Percentiles rank a stretch among this genome's conserved stretches.
phyloP scores from a whole-genome alignment of 2,113 vertebrate species.

The Uria lomvia region DNA sequence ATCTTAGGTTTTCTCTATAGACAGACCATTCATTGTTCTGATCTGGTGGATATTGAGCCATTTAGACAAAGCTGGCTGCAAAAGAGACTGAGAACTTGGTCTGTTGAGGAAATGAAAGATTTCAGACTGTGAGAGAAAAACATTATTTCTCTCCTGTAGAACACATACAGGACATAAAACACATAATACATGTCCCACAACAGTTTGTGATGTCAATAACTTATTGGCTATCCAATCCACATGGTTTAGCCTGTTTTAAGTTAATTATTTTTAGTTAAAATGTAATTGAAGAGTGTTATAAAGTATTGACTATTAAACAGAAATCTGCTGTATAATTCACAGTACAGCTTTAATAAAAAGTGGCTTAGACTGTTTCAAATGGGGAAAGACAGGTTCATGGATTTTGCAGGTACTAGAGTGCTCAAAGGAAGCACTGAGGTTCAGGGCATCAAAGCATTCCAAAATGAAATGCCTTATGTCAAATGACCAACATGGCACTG shows the following conservation, averaged over 20 bases:
- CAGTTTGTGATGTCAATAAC: not conserved
- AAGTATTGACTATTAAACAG: not conserved
- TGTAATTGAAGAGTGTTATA: not conserved
- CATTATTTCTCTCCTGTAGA: not conserved
- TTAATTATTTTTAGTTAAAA: not conserved
- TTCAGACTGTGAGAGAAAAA: not conserved
- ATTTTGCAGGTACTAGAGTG: not conserved
- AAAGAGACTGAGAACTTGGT: not conserved
- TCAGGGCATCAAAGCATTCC: not conserved
- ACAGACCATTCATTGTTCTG: not conserved
- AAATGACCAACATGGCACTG: not conserved
- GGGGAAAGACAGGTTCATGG: not conserved
- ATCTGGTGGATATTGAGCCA: not conserved
- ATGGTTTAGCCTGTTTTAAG: not conserved
- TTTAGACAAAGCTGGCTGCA: not conserved
- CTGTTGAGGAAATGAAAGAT: not conserved
- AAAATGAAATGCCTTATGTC: not conserved
- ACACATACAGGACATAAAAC: not conserved
- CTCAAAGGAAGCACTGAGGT: not conserved
- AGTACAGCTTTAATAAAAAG: not conserved
- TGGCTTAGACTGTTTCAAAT: not conserved
- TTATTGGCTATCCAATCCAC: not conserved
- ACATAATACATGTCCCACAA: not conserved
- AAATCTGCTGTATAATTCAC: not conserved
- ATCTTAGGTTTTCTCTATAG: not conserved